Evolutionary conservation across 2,888 invertebrate species (phyloP), one percentile per base, ranked within the genome.

Genomic region (Lasioglossum morio): DNA sequence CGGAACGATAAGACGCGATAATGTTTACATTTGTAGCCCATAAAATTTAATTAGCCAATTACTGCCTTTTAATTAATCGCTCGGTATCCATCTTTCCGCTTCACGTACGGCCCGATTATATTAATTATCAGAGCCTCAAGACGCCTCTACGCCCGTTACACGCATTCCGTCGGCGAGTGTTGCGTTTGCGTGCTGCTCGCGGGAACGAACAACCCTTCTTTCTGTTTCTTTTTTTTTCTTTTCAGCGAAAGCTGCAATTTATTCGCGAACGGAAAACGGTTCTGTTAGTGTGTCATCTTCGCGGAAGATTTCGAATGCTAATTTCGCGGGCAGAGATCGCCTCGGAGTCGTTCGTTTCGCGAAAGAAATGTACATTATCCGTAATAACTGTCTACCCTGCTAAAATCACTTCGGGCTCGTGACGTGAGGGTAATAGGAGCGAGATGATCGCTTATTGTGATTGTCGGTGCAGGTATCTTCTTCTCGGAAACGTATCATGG

Each of bases 21-120:
- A 79, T 87, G 78, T 80, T 72, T 78, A 78, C 63, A 72, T 87
- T 78, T 85, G 70, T 82, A 78, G 63, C 30, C 53, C 19, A 79
- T 69, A 76, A 75, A 79, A 72, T 79, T 79, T 85, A 85, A 85
- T 85, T 83, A 79, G 85, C 83, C 83, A 83, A 85, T 85, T 85
- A 85, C 85, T 79, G 63, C 46, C 66, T 79, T 76, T 76, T 53
- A 83, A 83, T 85, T 82, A 85, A 85, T 85, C 81, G 69, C 43
- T 34, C 27, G n/a, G 66, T 40, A 85, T 19, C 79, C 72, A 85
- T 85, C 79, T 85, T 85, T 83, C 72, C 79, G 79, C 57, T 23
- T 66, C 48, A 46, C 46, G 72, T 76, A 66, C 19, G 57, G 75
- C 27, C 43, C 66, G 83, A 73, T 84, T 84, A 48, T 75, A 83